Conservation (phyloP, 2,888 invertebrate genomes). For the Ectemnius continuus region DNA sequence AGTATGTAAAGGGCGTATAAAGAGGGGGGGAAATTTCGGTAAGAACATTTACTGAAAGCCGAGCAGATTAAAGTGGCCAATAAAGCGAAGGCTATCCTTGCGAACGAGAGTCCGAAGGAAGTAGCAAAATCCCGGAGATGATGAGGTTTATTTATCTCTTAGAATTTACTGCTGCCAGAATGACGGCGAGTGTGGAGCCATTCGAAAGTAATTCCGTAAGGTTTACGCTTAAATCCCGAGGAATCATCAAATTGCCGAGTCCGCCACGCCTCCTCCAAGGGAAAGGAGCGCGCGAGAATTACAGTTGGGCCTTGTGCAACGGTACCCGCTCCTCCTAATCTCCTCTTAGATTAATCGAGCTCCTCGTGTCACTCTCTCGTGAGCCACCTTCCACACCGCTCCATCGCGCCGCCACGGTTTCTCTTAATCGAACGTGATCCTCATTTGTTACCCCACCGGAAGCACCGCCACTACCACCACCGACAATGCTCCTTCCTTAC, state of each 20-base stretch:
- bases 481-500: too few species aligned
- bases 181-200: neutral
- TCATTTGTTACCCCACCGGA: too few species aligned
- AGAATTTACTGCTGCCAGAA: neutral
- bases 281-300: slow-evolving; percentile 39
- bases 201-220: neutral
- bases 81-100: too few species aligned
- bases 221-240: slow-evolving; percentile 21
- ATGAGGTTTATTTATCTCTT: neutral
- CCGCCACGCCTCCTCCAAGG: slow-evolving; percentile 34
- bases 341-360: slow-evolving; percentile 44
- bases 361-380: slow-evolving; percentile 21
- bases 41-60: too few species aligned
- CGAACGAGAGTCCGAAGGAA: too few species aligned
- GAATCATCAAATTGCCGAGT: slow-evolving; percentile 38
- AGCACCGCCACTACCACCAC: too few species aligned
- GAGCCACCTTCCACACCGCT: too few species aligned
- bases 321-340: slow-evolving; percentile 42
- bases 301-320: slow-evolving; percentile 28
- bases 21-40: too few species aligned
- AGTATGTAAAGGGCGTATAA: too few species aligned
- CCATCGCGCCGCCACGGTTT: slow-evolving; percentile 12
- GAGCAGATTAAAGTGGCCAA: too few species aligned
- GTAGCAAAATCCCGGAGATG: too few species aligned
- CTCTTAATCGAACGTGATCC: slow-evolving; percentile 13